A percentile compares a stretch with the other conserved stretches of the same genome.
Evolutionary conservation across 2,797 vertebrate genomes (phyloP).

Genomic region (Alcedo quadribrachys): DNA sequence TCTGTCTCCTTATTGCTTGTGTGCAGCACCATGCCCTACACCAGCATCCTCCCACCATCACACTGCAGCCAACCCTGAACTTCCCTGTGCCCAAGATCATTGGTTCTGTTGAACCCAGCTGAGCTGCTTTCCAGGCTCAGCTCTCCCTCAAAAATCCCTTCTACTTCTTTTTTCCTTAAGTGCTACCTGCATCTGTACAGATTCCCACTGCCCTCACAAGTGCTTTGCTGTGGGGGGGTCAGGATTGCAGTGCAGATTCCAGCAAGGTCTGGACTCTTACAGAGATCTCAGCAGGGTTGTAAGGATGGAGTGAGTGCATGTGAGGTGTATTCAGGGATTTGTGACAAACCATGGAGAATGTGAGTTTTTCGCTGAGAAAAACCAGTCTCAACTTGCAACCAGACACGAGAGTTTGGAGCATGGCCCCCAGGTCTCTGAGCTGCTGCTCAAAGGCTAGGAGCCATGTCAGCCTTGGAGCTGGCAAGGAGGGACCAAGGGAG

Average conservation of each 20-base stretch:
- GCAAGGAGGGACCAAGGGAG: not conserved
- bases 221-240: not conserved
- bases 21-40: not conserved
- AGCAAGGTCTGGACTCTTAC: not conserved
- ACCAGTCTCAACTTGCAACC: not conserved
- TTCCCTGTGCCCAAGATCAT: not conserved
- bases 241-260: not conserved
- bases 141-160: not conserved
- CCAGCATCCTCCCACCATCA: rapidly evolving
- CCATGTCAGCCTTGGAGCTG: not conserved
- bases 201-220: not conserved
- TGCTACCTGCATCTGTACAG: not conserved
- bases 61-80: not conserved
- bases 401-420: not conserved
- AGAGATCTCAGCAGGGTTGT: not conserved
- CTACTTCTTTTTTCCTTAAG: not conserved
- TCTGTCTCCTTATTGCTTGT: too few species aligned
- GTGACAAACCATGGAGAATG: rapidly evolving
- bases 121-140: not conserved
- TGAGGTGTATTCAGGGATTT: too few species aligned
- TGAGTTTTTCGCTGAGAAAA: not conserved
- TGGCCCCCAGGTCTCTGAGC: not conserved
- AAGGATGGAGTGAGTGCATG: not conserved
- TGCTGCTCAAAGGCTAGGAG: not conserved
- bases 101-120: not conserved